phyloP scores from a whole-genome alignment of 2,113 vertebrate genomes.

The Physeter macrocephalus region DNA sequence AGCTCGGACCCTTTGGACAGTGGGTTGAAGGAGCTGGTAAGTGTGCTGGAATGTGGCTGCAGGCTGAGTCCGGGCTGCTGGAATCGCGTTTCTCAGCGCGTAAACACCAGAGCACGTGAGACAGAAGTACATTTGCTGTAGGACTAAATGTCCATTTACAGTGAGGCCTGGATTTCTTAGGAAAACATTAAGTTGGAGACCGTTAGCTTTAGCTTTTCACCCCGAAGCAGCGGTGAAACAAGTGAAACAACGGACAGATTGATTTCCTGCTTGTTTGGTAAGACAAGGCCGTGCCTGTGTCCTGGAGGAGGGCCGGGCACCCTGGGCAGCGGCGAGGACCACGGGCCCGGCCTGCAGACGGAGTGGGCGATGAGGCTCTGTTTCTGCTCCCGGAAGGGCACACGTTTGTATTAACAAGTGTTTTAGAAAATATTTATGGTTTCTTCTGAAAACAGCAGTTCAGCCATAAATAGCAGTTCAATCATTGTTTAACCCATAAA shows the following conservation, averaged over 20 bases:
- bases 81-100: neutral
- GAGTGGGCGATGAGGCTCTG: neutral
- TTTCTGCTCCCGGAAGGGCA: neutral
- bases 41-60: neutral
- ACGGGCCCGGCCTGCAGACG: neutral
- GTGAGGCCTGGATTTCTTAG: neutral
- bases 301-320: neutral
- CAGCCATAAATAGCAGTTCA: neutral
- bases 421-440: neutral
- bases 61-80: neutral
- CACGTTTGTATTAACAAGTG: rapidly evolving
- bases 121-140: rapidly evolving
- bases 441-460: neutral
- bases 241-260: neutral
- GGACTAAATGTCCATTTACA: neutral
- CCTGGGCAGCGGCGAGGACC: neutral
- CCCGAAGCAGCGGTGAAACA: neutral
- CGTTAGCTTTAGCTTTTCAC: neutral
- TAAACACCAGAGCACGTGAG: rapidly evolving
- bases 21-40: neutral
- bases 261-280: neutral
- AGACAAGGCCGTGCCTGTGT: rapidly evolving
- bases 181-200: neutral
- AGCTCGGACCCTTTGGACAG: neutral
- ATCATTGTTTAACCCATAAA: neutral